Conservation (phyloP, 2,797 vertebrate genomes). For the Onychomys leucogaster region DNA sequence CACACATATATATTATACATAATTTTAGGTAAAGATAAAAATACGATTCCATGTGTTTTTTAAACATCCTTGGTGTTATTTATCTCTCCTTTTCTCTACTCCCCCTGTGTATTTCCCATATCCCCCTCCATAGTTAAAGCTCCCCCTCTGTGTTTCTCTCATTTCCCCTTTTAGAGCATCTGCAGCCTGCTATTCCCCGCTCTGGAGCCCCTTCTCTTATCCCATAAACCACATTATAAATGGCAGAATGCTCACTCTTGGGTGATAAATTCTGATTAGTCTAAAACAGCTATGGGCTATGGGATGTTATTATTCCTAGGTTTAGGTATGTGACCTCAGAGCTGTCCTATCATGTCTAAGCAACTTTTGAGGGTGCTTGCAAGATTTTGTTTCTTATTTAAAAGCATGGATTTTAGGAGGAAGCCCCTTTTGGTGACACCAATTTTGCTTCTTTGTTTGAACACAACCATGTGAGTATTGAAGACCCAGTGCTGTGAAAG, state of each 20-base stretch:
- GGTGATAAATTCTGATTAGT: not conserved
- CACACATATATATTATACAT: not conserved
- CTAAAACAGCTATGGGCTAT: not conserved
- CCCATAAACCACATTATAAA: constrained; percentile 3
- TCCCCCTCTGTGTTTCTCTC: not conserved
- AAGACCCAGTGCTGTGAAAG: not conserved
- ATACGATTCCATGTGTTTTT: not conserved
- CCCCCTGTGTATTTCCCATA: not conserved
- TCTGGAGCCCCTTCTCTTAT: not conserved
- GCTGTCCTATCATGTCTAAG: not conserved
- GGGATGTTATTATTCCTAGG: not conserved
- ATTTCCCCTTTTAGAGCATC: not conserved
- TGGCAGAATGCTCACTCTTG: not conserved
- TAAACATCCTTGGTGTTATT: not conserved
- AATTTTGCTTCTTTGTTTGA: constrained; percentile 23
- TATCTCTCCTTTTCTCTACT: not conserved
- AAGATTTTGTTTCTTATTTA: constrained; percentile 12
- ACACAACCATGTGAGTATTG: not conserved
- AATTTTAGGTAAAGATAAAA: not conserved
- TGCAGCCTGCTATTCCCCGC: not conserved
- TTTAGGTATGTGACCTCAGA: not conserved
- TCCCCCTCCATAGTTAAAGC: not conserved
- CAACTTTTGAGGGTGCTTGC: not conserved
- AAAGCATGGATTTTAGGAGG: not conserved
- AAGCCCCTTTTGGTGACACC: not conserved